These are phyloP conservation scores for Lasius platythorax DNA, from an alignment of 2,888 invertebrate genomes.

Conservation along the genomic window DNA sequence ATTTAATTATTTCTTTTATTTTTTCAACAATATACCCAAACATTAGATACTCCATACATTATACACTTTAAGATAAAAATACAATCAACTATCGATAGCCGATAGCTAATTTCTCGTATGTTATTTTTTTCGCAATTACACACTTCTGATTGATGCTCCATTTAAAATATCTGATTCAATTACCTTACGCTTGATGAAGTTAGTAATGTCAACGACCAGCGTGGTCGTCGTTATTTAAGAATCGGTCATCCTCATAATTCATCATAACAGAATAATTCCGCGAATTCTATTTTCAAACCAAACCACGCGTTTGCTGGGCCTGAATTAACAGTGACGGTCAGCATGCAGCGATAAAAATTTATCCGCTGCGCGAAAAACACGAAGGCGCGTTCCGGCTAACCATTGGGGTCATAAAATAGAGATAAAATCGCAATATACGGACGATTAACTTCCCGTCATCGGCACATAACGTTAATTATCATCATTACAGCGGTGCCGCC, in stretches of 20 bases:
- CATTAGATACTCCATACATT: not conserved
- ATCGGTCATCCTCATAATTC: slow-evolving; percentile 47
- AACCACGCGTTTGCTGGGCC: slow-evolving; percentile 53
- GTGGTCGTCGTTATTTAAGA: slow-evolving; percentile 28
- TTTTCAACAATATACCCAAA: not conserved
- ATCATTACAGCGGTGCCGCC: slow-evolving; percentile 18
- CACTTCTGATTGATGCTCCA: not conserved
- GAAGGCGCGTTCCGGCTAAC: slow-evolving; percentile 56
- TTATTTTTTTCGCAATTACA: not conserved
- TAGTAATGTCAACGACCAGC: slow-evolving; percentile 2
- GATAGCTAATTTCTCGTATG: not conserved
- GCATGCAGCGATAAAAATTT: slow-evolving; percentile 64
- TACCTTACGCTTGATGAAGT: slow-evolving; percentile 28
- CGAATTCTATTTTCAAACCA: slow-evolving; percentile 66
- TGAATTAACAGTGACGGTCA: slow-evolving; percentile 55
- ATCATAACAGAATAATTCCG: slow-evolving; percentile 59
- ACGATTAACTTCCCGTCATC: slow-evolving; percentile 48
- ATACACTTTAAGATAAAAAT: not conserved
- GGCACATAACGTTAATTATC: slow-evolving; percentile 55
- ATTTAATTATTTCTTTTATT: not conserved
- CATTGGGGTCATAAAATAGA: slow-evolving; percentile 49
- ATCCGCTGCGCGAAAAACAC: slow-evolving; percentile 59
- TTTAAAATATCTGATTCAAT: slow-evolving; percentile 33
- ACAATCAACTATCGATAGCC: not conserved
- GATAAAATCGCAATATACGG: slow-evolving; percentile 65